A percentile compares a stretch with the other conserved stretches of the same genome.
Conservation (phyloP, 2,113 vertebrate species). For the Cyrtonyx montezumae region DNA sequence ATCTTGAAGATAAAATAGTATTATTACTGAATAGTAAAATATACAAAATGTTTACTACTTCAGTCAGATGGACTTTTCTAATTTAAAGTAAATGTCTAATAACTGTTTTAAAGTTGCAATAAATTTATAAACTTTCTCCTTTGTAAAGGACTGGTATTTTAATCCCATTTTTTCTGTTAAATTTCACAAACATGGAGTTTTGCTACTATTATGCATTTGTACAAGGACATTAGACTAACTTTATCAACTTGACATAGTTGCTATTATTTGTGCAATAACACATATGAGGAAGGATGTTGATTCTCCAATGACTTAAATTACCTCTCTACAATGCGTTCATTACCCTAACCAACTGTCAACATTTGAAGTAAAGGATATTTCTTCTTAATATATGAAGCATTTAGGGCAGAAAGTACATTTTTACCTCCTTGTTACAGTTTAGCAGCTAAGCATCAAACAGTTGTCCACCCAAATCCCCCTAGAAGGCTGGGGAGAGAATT, state of each 20-base stretch:
- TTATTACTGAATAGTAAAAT: neutral
- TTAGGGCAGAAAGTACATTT: neutral
- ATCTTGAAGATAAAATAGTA: neutral
- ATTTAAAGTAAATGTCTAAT: neutral
- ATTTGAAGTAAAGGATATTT: neutral
- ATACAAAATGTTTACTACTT: neutral
- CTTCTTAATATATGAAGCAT: neutral
- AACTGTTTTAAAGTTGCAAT: neutral
- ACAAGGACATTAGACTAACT: neutral
- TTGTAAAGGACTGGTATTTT: neutral
- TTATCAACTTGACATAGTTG: neutral
- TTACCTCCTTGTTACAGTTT: neutral
- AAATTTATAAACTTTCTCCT: neutral
- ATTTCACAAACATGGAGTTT: neutral
- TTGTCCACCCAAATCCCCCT: too few relatives aligned
- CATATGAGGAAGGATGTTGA: fast-evolving
- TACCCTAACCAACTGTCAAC: neutral
- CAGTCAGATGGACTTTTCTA: neutral
- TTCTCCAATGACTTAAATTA: neutral
- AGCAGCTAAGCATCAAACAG: neutral
- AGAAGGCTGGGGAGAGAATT: neutral
- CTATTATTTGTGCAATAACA: neutral
- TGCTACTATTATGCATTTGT: neutral
- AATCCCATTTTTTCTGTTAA: neutral
- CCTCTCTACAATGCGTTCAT: neutral